phyloP scores from a whole-genome alignment of 2,888 invertebrate species.

The Eupelmus urozonus region DNA sequence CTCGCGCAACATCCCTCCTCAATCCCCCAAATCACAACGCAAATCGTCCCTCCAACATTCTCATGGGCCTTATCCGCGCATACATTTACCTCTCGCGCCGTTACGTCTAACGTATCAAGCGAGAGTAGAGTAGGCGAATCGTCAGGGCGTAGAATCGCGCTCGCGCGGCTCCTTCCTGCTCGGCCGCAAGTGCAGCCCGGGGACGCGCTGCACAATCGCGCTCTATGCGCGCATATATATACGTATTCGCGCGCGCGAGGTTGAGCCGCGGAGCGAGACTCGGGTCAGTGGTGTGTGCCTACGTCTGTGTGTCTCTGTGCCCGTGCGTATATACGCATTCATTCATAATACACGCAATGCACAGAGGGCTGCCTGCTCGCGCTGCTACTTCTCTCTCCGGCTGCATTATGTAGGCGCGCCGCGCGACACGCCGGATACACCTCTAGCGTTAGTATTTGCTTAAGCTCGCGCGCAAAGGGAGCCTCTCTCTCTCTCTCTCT shows the following conservation, averaged over 20 bases:
- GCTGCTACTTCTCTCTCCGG: not conserved
- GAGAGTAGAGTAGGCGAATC: not conserved
- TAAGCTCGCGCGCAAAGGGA: too few species aligned
- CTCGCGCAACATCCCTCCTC: too few species aligned
- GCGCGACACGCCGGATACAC: slow-evolving; percentile 36
- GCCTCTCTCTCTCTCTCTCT: too few species aligned
- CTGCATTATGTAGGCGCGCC: slow-evolving; percentile 36
- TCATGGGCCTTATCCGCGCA: not conserved
- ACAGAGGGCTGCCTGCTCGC: not conserved
- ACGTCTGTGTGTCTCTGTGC: too few species aligned
- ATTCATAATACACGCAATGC: slow-evolving; percentile 35
- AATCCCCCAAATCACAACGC: not conserved
- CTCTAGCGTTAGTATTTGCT: not conserved
- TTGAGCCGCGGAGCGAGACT: not conserved
- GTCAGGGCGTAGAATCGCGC: not conserved
- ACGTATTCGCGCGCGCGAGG: not conserved
- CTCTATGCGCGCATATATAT: not conserved
- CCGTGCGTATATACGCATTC: not conserved
- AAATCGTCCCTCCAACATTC: too few species aligned
- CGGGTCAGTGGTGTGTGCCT: slow-evolving; percentile 16
- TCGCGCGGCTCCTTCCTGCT: not conserved
- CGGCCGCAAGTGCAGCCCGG: not conserved
- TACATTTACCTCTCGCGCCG: too few species aligned
- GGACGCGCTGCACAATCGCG: not conserved
- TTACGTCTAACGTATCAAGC: not conserved